phyloP scores from a whole-genome alignment of 1,140 invertebrate genomes.

The Ceratosolen solmsi region DNA sequence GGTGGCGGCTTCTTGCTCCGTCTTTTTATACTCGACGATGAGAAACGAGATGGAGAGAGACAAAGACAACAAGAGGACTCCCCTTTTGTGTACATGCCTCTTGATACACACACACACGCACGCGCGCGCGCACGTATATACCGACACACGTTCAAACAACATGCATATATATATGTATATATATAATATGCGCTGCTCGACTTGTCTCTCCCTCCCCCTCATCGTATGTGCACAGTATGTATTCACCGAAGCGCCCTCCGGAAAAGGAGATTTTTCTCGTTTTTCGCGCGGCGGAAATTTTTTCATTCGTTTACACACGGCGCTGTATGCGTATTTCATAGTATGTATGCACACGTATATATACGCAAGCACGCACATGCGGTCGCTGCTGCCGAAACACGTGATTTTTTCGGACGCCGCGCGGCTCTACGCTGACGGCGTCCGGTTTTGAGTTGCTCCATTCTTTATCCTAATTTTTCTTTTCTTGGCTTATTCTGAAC shows the following conservation, averaged over 20 bases:
- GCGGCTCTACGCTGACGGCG: constrained; percentile 9
- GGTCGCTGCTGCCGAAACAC: constrained; percentile 41
- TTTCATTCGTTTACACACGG: background rate
- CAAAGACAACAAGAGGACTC: constrained; percentile 2
- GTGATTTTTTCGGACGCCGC: constrained; percentile 50
- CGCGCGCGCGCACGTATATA: background rate
- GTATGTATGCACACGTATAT: background rate
- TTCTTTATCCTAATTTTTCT: constrained; percentile 28
- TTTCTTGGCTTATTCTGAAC: background rate
- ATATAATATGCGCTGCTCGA: background rate
- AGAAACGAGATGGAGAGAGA: constrained; percentile 7
- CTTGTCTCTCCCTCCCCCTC: background rate
- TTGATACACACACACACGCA: background rate
- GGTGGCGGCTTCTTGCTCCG: constrained; percentile 34
- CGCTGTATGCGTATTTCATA: background rate
- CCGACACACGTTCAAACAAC: background rate
- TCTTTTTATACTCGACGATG: constrained; percentile 40
- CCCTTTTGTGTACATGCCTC: constrained; percentile 24
- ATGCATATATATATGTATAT: constrained; percentile 20
- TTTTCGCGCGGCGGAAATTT: constrained; percentile 18
- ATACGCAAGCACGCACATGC: constrained; percentile 37
- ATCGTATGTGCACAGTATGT: too few species aligned
- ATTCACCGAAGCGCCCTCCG: background rate
- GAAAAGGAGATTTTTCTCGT: constrained; percentile 36
- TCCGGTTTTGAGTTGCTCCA: too few species aligned